phyloP scores from a whole-genome alignment of 2,888 invertebrate species.

The Agriopis marginaria region DNA sequence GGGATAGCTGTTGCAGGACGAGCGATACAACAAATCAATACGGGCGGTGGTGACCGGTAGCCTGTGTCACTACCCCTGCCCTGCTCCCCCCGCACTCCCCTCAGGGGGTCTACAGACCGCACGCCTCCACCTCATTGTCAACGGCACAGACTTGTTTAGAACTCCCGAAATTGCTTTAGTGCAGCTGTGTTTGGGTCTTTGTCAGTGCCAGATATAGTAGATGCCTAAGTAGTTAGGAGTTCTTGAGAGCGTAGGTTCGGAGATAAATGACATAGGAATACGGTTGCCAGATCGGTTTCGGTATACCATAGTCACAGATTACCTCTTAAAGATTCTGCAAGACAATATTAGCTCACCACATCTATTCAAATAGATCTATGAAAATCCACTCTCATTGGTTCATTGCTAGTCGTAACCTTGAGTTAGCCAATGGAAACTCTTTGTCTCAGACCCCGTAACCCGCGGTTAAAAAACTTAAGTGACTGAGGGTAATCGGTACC shows the following conservation, averaged over 20 bases:
- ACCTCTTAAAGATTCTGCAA: no score
- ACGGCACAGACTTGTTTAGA: slow-evolving; percentile 78
- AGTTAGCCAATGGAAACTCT: no score
- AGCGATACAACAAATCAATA: slow-evolving; percentile 88
- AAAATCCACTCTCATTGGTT: no score
- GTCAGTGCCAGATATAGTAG: slow-evolving; percentile 36
- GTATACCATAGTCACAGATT: no score
- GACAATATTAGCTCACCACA: no score
- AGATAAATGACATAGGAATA: not conserved
- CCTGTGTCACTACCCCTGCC: slow-evolving; percentile 79
- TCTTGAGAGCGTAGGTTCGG: slow-evolving; percentile 12
- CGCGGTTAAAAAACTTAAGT: no score
- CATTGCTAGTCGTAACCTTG: no score
- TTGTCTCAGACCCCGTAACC: no score
- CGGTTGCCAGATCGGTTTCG: not conserved
- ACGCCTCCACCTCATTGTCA: slow-evolving; percentile 84
- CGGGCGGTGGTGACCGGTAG: slow-evolving; percentile 87
- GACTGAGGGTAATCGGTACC: no score
- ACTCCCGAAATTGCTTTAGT: slow-evolving; percentile 64
- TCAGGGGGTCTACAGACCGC: slow-evolving; percentile 69
- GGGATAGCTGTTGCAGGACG: slow-evolving; percentile 83
- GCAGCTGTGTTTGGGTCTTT: slow-evolving; percentile 54
- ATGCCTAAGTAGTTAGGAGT: slow-evolving; percentile 25
- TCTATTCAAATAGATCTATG: no score
- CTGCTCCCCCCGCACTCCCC: slow-evolving; percentile 27